Percentiles rank a stretch among this genome's conserved stretches.
Conservation (phyloP, 2,113 vertebrate species). For the Vireo altiloquus region DNA sequence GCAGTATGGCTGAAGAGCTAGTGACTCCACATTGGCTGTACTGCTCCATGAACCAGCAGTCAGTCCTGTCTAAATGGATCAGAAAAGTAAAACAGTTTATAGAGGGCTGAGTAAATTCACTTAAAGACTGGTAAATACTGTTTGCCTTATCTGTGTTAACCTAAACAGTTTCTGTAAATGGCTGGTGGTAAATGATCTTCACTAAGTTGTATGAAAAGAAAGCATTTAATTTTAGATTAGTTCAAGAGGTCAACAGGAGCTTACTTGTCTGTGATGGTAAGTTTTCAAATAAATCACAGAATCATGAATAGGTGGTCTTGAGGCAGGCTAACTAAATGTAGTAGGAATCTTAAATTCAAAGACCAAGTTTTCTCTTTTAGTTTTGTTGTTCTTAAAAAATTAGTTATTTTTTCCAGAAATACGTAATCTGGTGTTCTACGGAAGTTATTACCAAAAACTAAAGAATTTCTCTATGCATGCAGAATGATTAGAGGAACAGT, state of each 20-base stretch:
- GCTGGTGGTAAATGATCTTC: neutral
- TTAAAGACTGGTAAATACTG: slow-evolving; percentile 6
- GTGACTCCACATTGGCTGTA: neutral
- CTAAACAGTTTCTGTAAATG: slow-evolving; percentile 36
- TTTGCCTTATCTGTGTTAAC: slow-evolving; percentile 23
- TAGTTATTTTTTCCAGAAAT: neutral
- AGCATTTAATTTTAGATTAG: neutral
- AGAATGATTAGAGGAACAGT: neutral
- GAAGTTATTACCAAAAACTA: neutral
- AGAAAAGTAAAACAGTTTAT: slow-evolving; percentile 34
- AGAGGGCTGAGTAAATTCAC: slow-evolving; percentile 14
- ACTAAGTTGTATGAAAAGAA: neutral
- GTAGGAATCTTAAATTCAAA: neutral
- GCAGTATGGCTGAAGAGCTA: neutral
- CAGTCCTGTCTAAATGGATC: neutral
- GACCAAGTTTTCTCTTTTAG: neutral
- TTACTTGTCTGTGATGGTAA: neutral
- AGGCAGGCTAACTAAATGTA: neutral
- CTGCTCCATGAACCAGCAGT: neutral
- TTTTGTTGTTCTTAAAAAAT: neutral
- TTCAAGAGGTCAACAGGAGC: neutral
- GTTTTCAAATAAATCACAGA: neutral
- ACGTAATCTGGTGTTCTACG: accelerated
- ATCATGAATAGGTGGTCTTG: neutral
- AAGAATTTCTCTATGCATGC: neutral